Evolutionary conservation across 1,140 invertebrate species (phyloP), one percentile per base, ranked within the genome.

Genomic region (Maniola jurtina): DNA sequence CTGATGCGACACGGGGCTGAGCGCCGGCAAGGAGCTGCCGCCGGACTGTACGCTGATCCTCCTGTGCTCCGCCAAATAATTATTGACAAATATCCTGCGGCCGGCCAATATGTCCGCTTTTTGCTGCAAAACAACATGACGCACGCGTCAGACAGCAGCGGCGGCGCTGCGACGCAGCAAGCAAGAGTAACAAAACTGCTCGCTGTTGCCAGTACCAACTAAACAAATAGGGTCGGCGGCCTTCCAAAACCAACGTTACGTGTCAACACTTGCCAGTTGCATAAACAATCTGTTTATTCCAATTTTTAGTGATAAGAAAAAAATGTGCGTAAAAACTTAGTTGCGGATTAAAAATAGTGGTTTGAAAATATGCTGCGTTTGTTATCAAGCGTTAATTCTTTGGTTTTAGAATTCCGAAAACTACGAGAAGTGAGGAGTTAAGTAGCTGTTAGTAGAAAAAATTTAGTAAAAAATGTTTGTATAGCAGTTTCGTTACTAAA

Each of bases 31-130:
- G 68, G 88, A 90, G 80, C 89, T 88, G 68, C 87, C 86, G 69
- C 86, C 89, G 66, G 89, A 91, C 83, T 92, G 91, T 75, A 92
- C 89, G 88, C 91, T 92, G 91, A 92, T 92, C 80, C 91, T 90
- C 79, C 91, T 86, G 80, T 92, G 91, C 80, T 92, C 91, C 77
- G 91, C 91, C 91, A 92, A 91, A 91, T 91, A 92, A 92, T 92
- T 92, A 91, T 92, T 92, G 86, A 92, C 89, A 89, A 91, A 91
- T 86, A 92, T 90, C 85, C 91, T 86, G 77, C 91, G 91, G 79
- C 90, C 91, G 80, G 88, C 89, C 91, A 92, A 88, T 81, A 92
- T 90, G 85, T 92, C 91, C 83, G 91, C 91, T 84, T 92, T 90
- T 92, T 92, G 91, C 91, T 92, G 91, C 71, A 91, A 91, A 90